A percentile compares a stretch with the other conserved stretches of the same genome.
Evolutionary conservation across 2,888 invertebrate genomes (phyloP).

Genomic region (Zygogramma bicolorata): DNA sequence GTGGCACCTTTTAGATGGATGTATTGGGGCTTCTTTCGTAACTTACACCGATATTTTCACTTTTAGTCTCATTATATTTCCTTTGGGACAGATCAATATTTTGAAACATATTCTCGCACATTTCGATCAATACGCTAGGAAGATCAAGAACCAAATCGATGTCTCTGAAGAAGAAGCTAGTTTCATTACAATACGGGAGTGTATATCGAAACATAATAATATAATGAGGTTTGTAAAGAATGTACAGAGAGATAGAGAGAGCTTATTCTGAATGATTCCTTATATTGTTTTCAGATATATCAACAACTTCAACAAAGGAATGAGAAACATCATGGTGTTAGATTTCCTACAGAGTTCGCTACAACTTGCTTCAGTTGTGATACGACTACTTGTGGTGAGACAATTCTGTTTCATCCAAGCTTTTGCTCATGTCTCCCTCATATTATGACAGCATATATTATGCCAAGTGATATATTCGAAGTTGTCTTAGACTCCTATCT

Average conservation of each 20-base stretch:
- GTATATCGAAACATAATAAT: conserved; percentile 37
- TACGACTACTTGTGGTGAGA: conserved; percentile 47
- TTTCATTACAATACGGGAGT: conserved; percentile 35
- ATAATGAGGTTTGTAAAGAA: conserved; percentile 31
- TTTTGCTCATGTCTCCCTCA: too few species aligned
- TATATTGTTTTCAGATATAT: conserved; percentile 42
- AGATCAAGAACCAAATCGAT: conserved; percentile 23
- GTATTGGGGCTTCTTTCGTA: conserved; percentile 47
- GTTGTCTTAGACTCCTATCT: too few species aligned
- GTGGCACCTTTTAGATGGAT: conserved; percentile 43
- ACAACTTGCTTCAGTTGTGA: conserved; percentile 47
- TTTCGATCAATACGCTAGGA: conserved; percentile 40
- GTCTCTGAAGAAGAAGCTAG: conserved; percentile 34
- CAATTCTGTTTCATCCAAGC: too few species aligned
- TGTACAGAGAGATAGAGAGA: neutral
- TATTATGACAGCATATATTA: too few species aligned
- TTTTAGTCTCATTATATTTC: conserved; percentile 48
- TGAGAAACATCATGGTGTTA: conserved; percentile 50
- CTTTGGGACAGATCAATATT: conserved; percentile 46
- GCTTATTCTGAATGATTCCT: neutral
- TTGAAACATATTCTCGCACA: conserved; percentile 43
- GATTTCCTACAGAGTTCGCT: conserved; percentile 52
- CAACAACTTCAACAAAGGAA: conserved; percentile 44
- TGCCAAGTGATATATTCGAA: too few species aligned
- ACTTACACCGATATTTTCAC: conserved; percentile 48